Evolutionary conservation across 2,888 invertebrate species (phyloP).

Genomic region (Eueremaeus valkanovi): DNA sequence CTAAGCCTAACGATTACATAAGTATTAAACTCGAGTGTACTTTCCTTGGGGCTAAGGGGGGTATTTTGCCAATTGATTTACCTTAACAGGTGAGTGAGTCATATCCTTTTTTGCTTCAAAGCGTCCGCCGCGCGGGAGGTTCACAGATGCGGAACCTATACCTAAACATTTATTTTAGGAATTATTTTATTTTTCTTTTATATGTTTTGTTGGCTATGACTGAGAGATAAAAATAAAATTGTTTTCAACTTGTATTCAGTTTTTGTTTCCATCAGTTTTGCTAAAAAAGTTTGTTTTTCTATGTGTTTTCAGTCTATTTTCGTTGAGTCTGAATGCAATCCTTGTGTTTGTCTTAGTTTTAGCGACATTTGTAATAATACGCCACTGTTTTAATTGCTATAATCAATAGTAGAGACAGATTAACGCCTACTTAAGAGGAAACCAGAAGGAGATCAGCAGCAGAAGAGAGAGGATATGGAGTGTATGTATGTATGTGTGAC

Average conservation of each 20-base stretch:
- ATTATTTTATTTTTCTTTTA: background rate
- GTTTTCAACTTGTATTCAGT: background rate
- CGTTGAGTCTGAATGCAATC: background rate
- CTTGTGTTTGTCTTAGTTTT: background rate
- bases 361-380: background rate
- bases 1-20: conserved; percentile 24
- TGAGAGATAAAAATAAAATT: background rate
- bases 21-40: background rate
- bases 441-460: background rate
- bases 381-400: conserved; percentile 28
- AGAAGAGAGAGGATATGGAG: background rate
- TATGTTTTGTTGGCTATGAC: background rate
- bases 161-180: conserved; percentile 7
- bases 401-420: conserved; percentile 18
- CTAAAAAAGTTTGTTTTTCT: too few relatives aligned
- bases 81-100: conserved; percentile 28
- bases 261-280: background rate
- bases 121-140: background rate
- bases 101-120: conserved; percentile 27
- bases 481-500: too few relatives aligned
- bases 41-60: background rate
- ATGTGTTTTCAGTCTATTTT: background rate
- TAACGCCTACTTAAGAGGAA: conserved; percentile 12
- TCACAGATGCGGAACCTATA: conserved; percentile 17
- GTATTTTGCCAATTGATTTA: conserved; percentile 26